Evolutionary conservation across 1,140 invertebrate species (phyloP), one percentile per base, ranked within the genome.

Genomic region (Aphelinus atriplicis): DNA sequence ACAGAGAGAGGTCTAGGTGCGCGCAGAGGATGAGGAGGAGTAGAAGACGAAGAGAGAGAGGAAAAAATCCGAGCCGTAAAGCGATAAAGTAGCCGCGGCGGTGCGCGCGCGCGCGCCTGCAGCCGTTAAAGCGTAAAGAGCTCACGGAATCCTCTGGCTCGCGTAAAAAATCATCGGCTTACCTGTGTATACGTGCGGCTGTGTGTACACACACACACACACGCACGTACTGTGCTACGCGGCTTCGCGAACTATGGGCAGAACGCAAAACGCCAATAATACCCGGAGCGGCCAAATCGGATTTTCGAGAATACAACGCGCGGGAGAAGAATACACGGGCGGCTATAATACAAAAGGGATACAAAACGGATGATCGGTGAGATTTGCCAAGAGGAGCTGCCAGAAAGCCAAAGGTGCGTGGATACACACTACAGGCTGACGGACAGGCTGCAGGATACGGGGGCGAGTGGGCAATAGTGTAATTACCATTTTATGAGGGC

Each of bases 401-500:
- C 26, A 26, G 26, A 26, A 26, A 26, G 26, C 26, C 26, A 26
- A 26, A 26, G 26, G 26, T 26, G 26, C 26, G 26, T 26, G 26
- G 26, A 26, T 26, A 26, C 26, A 26, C 26, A 26, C 26, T 26
- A 26, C 26, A 26, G 26, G 26, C 26, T 26, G 26, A 26, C 26
- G 26, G 26, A 26, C 26, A 26, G 26, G 26, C 26, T 42, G 7
- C 7, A 67, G 42, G 53, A 55, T n/a, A 57, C 65, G 9, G 2
- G 53, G 26, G 50, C 62, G 1, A 26, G 26, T 26, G 26, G 26
- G 50, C 69, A 71, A 69, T 50, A 57, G 73, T 75, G 75, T 73
- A 73, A 80, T 83, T 82, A 95, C 95, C 95, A 96, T 84, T 95
- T 95, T 73, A 96, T 91, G 75, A 92, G 89, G 45, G 95, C 94